Conservation (phyloP, 2,113 vertebrate species). For the Pogona vitticeps region DNA sequence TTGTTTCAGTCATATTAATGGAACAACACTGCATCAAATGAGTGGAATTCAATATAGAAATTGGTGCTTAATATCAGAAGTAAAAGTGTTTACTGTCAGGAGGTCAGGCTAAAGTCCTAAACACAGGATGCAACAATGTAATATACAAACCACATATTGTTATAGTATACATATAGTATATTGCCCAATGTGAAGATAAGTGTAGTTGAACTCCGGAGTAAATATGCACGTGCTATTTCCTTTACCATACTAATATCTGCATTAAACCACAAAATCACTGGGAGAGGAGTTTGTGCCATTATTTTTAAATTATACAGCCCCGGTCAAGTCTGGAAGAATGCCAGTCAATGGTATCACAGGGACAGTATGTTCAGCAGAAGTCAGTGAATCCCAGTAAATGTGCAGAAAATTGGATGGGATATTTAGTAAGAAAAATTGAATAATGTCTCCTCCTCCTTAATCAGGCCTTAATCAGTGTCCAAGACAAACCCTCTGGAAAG, state of each 20-base stretch:
- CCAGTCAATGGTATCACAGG: neutral
- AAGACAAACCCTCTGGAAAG: neutral
- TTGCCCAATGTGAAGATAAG: neutral
- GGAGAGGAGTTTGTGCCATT: neutral
- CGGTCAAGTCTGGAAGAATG: neutral
- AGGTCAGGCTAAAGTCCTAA: neutral
- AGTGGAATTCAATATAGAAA: neutral
- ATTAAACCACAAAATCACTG: neutral
- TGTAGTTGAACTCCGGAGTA: neutral
- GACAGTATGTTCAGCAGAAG: neutral
- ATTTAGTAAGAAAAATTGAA: neutral
- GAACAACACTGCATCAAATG: neutral
- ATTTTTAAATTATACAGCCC: neutral
- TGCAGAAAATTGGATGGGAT: neutral
- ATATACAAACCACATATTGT: neutral
- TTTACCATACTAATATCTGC: neutral
- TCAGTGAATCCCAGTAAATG: neutral
- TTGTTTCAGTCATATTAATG: conserved; percentile 7
- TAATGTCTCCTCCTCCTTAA: neutral
- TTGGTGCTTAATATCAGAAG: neutral
- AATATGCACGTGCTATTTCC: neutral
- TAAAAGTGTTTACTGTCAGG: neutral
- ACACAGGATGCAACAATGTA: neutral
- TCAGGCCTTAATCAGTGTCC: neutral
- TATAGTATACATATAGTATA: too few relatives aligned